Conservation (phyloP, 2,113 vertebrate species). For the Cyanoderma ruficeps region DNA sequence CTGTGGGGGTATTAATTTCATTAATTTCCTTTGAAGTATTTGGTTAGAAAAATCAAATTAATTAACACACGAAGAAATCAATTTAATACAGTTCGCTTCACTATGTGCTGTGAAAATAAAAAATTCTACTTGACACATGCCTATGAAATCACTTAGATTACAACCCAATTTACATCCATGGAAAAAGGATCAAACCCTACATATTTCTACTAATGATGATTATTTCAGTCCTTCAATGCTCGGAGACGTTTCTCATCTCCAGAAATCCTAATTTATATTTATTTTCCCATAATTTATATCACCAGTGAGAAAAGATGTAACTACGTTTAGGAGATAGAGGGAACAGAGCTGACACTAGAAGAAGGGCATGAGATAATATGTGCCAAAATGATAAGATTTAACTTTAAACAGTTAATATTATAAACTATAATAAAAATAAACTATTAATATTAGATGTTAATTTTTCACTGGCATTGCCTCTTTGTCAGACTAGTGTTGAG, state of each 20-base stretch:
- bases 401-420: background rate
- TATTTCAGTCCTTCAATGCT: background rate
- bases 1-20: background rate
- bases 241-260: background rate
- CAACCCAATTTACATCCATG: background rate
- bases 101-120: background rate
- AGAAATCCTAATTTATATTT: background rate
- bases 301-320: background rate
- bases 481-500: background rate
- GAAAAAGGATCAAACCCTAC: background rate
- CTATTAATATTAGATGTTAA: background rate
- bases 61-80: background rate
- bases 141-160: background rate
- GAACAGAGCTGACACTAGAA: background rate
- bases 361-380: background rate
- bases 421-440: background rate
- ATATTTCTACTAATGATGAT: background rate
- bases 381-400: background rate
- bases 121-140: background rate
- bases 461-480: background rate
- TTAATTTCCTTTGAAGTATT: slow-evolving; percentile 11
- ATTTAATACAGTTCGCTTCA: background rate
- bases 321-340: background rate
- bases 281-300: background rate
- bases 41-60: slow-evolving; percentile 3